Conservation (phyloP, 2,888 invertebrate genomes). For the Calameuta filiformis region DNA sequence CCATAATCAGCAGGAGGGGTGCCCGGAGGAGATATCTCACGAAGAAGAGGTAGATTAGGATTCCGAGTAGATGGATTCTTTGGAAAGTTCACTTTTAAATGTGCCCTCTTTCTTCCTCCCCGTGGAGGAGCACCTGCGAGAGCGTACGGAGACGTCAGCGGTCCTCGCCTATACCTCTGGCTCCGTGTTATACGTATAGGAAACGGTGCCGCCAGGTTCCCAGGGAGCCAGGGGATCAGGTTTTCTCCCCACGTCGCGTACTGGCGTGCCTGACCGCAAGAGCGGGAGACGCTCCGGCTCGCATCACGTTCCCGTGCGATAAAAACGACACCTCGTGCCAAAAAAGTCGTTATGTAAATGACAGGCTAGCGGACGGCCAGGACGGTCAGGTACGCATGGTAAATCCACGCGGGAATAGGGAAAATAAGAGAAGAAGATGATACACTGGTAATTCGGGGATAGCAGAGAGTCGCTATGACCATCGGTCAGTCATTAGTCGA, state of each 20-base stretch:
- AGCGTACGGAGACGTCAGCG: not conserved
- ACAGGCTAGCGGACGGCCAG: slow-evolving; percentile 31
- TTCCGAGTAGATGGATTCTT: slow-evolving; percentile 8
- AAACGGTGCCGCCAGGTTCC: slow-evolving; percentile 32
- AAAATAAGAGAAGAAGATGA: slow-evolving; percentile 22
- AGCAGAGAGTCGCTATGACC: not conserved
- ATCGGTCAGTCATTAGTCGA: not conserved
- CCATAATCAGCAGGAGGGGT: not conserved
- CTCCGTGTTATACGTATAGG: slow-evolving; percentile 13
- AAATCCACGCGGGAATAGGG: slow-evolving; percentile 36
- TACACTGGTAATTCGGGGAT: not conserved
- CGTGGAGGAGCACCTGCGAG: not conserved
- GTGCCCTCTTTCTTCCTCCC: not conserved
- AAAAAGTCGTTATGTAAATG: slow-evolving; percentile 63
- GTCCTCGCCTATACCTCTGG: not conserved
- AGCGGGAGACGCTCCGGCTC: slow-evolving; percentile 12
- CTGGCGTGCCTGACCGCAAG: slow-evolving; percentile 33
- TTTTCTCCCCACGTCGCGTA: slow-evolving; percentile 42
- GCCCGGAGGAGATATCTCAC: not conserved
- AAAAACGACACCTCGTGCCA: slow-evolving; percentile 47
- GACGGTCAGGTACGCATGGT: slow-evolving; percentile 37
- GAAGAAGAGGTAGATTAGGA: not conserved
- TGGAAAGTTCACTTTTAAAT: slow-evolving; percentile 8
- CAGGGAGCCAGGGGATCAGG: slow-evolving; percentile 43
- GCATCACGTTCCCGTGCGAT: slow-evolving; percentile 42